Conservation (phyloP, 53 echinoderm and acorn worm species). For the Holothuria leucospilota region DNA sequence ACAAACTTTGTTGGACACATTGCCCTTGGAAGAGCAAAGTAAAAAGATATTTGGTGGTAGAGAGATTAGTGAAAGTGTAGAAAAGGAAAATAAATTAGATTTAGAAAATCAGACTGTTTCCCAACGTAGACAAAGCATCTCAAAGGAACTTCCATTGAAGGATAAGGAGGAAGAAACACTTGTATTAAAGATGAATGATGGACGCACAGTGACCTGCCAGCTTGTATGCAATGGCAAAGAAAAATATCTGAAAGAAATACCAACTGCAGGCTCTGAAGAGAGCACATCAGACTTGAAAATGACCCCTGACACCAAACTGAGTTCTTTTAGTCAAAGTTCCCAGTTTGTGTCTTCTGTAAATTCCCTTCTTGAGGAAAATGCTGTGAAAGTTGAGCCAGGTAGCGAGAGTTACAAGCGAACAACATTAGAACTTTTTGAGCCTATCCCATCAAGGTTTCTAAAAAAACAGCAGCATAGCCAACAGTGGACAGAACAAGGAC, state of each 20-base stretch:
- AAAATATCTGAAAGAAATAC: constrained; percentile 44
- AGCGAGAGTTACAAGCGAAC: constrained; percentile 16
- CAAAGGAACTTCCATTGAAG: not conserved
- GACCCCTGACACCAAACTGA: constrained; percentile 15
- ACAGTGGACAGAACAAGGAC: constrained; percentile 49
- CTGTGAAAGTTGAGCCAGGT: not conserved
- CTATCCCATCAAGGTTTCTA: constrained; percentile 9
- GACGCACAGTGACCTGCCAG: constrained; percentile 37
- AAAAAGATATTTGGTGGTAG: no score
- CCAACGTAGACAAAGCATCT: no score
- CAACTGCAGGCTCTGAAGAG: not conserved
- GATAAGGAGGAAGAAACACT: constrained; percentile 28
- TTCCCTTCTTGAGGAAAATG: constrained; percentile 29
- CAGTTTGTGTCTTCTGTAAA: constrained; percentile 39
- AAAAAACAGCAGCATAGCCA: constrained; percentile 28
- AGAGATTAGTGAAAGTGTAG: no score
- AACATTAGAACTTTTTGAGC: constrained; percentile 38
- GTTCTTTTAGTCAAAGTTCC: constrained; percentile 18
- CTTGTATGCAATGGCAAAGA: constrained; percentile 42
- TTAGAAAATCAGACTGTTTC: no score
- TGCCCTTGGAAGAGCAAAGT: no score
- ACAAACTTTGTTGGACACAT: not conserved
- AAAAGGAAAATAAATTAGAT: no score
- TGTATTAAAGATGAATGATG: constrained; percentile 43
- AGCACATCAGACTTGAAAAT: not conserved